phyloP scores from a whole-genome alignment of 2,888 invertebrate genomes.

The Sarcophaga carnaria region DNA sequence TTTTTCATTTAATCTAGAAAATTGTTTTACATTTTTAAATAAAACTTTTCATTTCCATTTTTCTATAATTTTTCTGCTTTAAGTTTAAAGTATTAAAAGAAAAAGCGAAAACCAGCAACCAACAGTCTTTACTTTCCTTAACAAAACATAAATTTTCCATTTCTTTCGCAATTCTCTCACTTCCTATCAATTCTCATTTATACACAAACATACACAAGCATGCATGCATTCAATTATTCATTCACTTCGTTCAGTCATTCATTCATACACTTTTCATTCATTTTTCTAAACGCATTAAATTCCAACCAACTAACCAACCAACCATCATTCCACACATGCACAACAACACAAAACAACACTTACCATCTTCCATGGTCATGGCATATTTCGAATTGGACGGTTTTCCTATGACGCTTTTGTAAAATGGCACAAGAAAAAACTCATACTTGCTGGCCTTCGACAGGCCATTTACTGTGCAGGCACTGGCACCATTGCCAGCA shows the following conservation, averaged over 20 bases:
- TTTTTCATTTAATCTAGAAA: too few relatives aligned
- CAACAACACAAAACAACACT: conserved; percentile 80
- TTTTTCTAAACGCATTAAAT: background rate
- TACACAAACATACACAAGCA: too few relatives aligned
- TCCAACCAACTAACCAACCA: background rate
- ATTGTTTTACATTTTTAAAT: too few relatives aligned
- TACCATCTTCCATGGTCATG: conserved; percentile 93
- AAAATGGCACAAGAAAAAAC: conserved; percentile 95
- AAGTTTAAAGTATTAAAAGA: too few relatives aligned
- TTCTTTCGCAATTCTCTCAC: too few relatives aligned
- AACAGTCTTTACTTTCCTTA: too few relatives aligned
- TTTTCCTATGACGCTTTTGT: conserved; percentile 92
- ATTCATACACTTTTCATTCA: too few relatives aligned
- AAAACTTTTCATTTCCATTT: too few relatives aligned
- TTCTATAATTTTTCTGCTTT: too few relatives aligned
- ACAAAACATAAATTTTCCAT: too few relatives aligned
- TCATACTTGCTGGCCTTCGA: conserved; percentile 93
- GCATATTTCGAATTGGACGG: conserved; percentile 92
- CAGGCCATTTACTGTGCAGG: conserved; percentile 89
- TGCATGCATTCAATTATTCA: background rate
- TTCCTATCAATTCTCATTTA: background rate
- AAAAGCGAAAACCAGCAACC: too few relatives aligned
- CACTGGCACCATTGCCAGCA: conserved; percentile 85
- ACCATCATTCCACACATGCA: background rate
- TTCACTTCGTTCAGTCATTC: background rate